Conservation (phyloP, 2,888 invertebrate genomes). For the Cryptus viduatorius region DNA sequence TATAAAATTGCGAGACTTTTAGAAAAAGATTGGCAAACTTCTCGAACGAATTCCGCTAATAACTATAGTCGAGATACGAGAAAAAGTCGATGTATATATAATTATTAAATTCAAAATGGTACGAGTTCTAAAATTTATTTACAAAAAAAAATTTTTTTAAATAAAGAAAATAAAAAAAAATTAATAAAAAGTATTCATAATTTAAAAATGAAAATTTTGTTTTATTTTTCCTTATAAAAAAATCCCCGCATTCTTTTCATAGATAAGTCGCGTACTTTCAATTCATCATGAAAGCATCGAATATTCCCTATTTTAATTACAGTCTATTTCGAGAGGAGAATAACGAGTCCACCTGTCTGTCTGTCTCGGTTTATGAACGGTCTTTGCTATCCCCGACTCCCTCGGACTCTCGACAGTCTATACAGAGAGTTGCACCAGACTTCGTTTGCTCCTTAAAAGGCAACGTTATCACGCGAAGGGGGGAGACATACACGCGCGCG, state of each 20-base stretch:
- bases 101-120: no score
- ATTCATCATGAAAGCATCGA: conserved; percentile 28
- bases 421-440: conserved; percentile 49
- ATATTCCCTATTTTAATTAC: conserved; percentile 67
- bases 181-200: no score
- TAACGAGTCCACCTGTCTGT: conserved; percentile 62
- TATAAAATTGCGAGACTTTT: no score
- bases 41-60: no score
- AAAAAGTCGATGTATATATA: no score
- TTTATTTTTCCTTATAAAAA: no score
- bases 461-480: conserved; percentile 63
- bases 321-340: conserved; percentile 57
- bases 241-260: neutral
- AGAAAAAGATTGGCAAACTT: no score
- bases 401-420: conserved; percentile 38
- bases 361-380: conserved; percentile 29
- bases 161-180: no score
- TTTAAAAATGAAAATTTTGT: no score
- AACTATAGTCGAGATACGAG: no score
- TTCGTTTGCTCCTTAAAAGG: conserved; percentile 68
- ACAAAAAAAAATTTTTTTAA: no score
- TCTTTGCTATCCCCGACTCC: conserved; percentile 43
- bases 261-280: neutral
- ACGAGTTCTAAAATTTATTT: no score
- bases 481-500: conserved; percentile 20